Base-by-base conservation (phyloP, 2,888 invertebrate species). In the Morpho helenor region DNA sequence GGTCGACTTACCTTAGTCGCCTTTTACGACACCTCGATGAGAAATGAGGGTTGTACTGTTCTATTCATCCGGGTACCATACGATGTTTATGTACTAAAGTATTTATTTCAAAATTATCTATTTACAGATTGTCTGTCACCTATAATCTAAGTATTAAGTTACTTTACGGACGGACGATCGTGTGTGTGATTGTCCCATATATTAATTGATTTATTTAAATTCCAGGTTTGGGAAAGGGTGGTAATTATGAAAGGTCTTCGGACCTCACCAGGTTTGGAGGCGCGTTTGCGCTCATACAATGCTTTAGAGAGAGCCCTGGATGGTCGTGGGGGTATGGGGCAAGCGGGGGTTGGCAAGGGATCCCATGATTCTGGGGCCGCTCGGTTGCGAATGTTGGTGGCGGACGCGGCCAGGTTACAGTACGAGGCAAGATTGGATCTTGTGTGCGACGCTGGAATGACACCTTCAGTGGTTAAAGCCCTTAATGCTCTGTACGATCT, bases 181-280 rank as follows among this genome's bases (percentile, higher is more conserved):
- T 2, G 31, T 31, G 31, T 31, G 31, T 31, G 3, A 5, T 3
- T 31, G 31, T 31, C 31, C 31, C 1, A 31, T 31, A 31, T 2
- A 31, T 31, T 31, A 2, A 31, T 31, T 31, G 4, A 31, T 31
- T 31, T 3, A 31, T 31, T 31, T 31, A 2, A 8, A 39, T 52
- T 56, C 7, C 74, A 95, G 95, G 93, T 96, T 52, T 96, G 95
- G 92, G 93, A 93, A 66, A 89, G 91, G 92, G 68, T 86, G 5
- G 72, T 84, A 8, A 74, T 80, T 44, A 64, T 78, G 57, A 78
- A 78, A 60, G 80, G 80, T 0, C 60, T 71, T 80, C 84, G 93
- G 82, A 66, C 73, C 1, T 75, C 76, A 0, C 62, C 91, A 1
- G 92, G 93, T 7, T 63, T 94, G 67, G 94, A 95, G 65, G 84